Evolutionary conservation across 2,113 vertebrate genomes (phyloP).

Genomic region (Epinephelus fuscoguttatus): DNA sequence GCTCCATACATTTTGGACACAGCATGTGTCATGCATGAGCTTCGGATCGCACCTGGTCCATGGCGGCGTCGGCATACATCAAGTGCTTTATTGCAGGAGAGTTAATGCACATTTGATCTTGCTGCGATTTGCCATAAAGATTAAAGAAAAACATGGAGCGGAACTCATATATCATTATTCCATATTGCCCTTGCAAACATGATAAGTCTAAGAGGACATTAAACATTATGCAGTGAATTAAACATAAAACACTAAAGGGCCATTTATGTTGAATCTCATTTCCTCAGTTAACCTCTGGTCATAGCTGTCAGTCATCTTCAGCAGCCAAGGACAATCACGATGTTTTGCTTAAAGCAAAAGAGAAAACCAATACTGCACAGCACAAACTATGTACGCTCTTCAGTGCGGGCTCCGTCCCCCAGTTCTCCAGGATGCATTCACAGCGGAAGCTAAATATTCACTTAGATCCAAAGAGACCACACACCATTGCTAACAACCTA

Average conservation of each 20-base stretch:
- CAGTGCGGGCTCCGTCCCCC: neutral
- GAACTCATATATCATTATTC: constrained; percentile 66
- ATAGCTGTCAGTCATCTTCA: constrained; percentile 56
- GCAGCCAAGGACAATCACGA: constrained; percentile 42
- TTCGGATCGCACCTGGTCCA: constrained; percentile 67
- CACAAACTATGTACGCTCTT: constrained; percentile 16
- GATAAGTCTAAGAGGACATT: constrained; percentile 58
- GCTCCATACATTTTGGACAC: constrained; percentile 82
- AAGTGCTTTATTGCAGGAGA: constrained; percentile 74
- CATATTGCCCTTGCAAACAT: constrained; percentile 63
- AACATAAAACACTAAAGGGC: constrained; percentile 54
- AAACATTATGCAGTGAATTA: constrained; percentile 62
- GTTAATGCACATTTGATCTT: constrained; percentile 80
- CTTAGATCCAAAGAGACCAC: constrained; percentile 35
- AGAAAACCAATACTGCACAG: constrained; percentile 41
- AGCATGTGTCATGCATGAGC: constrained; percentile 71
- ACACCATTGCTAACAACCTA: constrained; percentile 11
- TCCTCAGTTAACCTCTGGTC: constrained; percentile 54
- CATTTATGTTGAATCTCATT: constrained; percentile 63
- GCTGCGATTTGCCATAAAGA: constrained; percentile 77
- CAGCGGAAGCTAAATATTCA: constrained; percentile 30
- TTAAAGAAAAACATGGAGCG: constrained; percentile 70
- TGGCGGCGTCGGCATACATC: constrained; percentile 69
- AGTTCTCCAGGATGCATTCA: constrained; percentile 17
- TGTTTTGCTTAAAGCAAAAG: constrained; percentile 30